These are phyloP conservation scores for Aeoliscus strigatus DNA, from an alignment of 2,797 vertebrate genomes.

Conservation along the genomic window DNA sequence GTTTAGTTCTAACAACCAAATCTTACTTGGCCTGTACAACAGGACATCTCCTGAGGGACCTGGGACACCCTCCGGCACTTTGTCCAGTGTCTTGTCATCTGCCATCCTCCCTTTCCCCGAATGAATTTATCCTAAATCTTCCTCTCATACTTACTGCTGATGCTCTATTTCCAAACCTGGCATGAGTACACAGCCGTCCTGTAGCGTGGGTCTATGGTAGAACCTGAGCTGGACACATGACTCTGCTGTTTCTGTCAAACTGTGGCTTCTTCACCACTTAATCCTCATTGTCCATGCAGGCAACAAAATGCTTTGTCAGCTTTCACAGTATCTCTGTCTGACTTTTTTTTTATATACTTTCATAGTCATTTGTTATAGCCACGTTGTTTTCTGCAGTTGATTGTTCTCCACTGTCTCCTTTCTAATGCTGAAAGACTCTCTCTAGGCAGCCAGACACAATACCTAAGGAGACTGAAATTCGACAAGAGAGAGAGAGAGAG, in stretches of 20 bases:
- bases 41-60: conserved; percentile 26
- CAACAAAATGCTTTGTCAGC: not conserved
- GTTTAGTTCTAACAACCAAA: conserved; percentile 23
- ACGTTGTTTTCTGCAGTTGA: not conserved
- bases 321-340: not conserved
- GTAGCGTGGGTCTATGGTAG: no score
- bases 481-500: no score
- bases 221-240: no score
- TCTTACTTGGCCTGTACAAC: conserved; percentile 17
- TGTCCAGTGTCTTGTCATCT: conserved; percentile 36
- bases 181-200: conserved; percentile 6
- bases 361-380: no score
- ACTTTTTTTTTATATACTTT: no score
- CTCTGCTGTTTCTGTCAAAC: not conserved
- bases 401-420: not conserved
- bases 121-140: conserved; percentile 20
- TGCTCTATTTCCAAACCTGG: conserved; percentile 23
- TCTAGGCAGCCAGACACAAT: not conserved
- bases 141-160: conserved; percentile 10
- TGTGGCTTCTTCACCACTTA: not conserved
- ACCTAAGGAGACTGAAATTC: not conserved
- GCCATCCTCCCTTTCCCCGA: conserved; percentile 24
- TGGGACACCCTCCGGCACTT: conserved; percentile 31
- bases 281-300: no score
- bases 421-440: not conserved